Percentiles rank a stretch among this genome's conserved stretches.
Conservation (phyloP, 2,113 vertebrate species). For the Bubo scandiacus region DNA sequence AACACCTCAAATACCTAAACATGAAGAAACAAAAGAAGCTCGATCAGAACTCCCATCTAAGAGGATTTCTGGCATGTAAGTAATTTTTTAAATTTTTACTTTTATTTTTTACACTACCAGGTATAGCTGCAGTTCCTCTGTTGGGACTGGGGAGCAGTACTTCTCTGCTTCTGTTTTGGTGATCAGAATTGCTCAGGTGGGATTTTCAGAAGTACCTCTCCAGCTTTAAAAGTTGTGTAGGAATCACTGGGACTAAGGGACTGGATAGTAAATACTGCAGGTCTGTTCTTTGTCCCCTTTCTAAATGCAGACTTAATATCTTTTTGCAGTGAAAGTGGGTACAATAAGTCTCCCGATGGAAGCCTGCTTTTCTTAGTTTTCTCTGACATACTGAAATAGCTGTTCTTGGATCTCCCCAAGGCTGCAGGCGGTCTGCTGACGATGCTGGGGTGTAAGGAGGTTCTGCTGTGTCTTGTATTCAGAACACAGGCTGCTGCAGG, state of each 20-base stretch:
- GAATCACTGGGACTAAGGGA: not conserved
- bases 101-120: not conserved
- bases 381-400: not conserved
- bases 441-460: not conserved
- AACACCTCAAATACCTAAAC: not conserved
- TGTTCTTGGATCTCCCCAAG: not conserved
- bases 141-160: not conserved
- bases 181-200: not conserved
- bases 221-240: accelerated
- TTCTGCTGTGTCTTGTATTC: too few relatives aligned
- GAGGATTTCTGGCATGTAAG: conserved; percentile 26
- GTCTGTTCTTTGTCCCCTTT: not conserved
- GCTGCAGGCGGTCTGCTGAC: accelerated
- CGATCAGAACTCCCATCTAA: not conserved
- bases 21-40: not conserved
- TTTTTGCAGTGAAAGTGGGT: not conserved
- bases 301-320: not conserved
- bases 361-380: not conserved
- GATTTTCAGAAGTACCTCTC: not conserved
- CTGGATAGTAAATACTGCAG: not conserved
- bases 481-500: too few relatives aligned
- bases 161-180: not conserved
- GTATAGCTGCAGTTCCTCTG: accelerated
- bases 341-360: not conserved
- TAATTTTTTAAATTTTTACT: not conserved